These are phyloP conservation scores for Nasonia oneida DNA, from an alignment of 2,888 invertebrate species.

Conservation along the genomic window DNA sequence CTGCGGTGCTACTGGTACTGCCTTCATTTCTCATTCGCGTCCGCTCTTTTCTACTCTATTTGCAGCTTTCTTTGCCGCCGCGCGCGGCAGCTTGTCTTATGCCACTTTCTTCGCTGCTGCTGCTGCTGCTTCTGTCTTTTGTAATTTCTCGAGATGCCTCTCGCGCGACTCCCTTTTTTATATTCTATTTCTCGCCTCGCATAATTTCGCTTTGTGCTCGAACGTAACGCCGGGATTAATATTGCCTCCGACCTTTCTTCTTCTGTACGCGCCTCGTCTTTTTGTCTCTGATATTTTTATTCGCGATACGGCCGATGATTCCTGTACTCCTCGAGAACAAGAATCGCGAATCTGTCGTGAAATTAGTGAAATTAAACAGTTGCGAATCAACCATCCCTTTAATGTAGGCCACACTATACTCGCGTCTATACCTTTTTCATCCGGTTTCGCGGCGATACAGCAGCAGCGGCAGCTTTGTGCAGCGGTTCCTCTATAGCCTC, in stretches of 20 bases:
- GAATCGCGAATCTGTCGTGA: not conserved
- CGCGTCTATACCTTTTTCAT: not conserved
- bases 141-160: conserved; percentile 39
- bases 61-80: not conserved
- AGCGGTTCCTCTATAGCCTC: not conserved
- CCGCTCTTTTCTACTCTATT: conserved; percentile 25
- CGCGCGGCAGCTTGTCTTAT: not conserved
- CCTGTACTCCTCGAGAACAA: not conserved
- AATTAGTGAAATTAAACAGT: not conserved
- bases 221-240: not conserved
- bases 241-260: not conserved
- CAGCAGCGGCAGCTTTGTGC: not conserved
- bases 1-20: not conserved
- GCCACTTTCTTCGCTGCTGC: not conserved
- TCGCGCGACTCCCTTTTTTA: not conserved
- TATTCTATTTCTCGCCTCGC: not conserved
- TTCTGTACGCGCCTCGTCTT: not conserved
- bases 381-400: not conserved
- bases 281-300: not conserved
- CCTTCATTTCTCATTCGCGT: conserved; percentile 55
- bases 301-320: not conserved
- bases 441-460: not conserved
- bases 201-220: not conserved
- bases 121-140: not conserved
- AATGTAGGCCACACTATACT: not conserved